Conservation (phyloP, 1,140 invertebrate species). For the Centruroides sculpturatus region DNA sequence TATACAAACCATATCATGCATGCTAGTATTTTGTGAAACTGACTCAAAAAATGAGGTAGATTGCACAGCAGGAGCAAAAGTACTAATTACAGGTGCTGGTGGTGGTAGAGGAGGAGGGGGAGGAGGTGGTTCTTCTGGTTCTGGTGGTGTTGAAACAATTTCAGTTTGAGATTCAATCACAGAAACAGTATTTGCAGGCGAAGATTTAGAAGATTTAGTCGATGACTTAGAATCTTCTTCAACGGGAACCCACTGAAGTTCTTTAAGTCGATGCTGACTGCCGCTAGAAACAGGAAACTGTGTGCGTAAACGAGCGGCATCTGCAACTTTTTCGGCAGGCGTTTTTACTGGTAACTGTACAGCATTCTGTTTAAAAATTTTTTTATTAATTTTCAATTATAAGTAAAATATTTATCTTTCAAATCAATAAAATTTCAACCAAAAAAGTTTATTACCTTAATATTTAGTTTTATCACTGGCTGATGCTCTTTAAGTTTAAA, state of each 20-base stretch:
- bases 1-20: too few species aligned
- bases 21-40: too few species aligned
- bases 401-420: not conserved
- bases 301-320: constrained; percentile 54
- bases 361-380: constrained; percentile 45
- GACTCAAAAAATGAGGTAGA: too few species aligned
- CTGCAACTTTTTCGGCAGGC: constrained; percentile 58
- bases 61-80: too few species aligned
- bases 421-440: not conserved
- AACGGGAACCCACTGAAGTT: constrained; percentile 77
- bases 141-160: not conserved
- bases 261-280: constrained; percentile 65
- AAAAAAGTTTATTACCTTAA: constrained; percentile 45
- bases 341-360: constrained; percentile 66
- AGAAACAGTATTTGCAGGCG: not conserved
- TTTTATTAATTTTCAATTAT: not conserved
- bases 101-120: not conserved
- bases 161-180: not conserved
- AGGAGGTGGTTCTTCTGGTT: not conserved
- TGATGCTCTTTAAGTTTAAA: constrained; percentile 74
- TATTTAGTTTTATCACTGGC: constrained; percentile 74
- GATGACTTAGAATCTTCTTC: not conserved
- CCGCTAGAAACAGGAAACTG: constrained; percentile 93
- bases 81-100: not conserved
- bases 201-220: not conserved